Conservation (phyloP, 1,140 invertebrate species). For the Drosophila burlai region DNA sequence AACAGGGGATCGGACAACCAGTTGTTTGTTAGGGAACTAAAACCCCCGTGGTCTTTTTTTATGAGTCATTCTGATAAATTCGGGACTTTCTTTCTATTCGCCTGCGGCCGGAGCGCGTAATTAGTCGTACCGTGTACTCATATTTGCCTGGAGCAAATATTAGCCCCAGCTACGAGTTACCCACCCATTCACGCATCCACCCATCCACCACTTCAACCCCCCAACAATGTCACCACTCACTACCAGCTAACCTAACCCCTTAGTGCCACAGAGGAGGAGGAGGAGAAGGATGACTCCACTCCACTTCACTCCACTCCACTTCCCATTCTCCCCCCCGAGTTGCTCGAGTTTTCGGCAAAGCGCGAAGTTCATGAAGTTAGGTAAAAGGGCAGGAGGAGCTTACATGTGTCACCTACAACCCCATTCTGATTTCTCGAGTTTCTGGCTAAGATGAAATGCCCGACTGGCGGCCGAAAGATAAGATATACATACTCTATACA, state of each 20-base stretch:
- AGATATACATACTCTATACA: constrained; percentile 26
- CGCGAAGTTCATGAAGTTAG: constrained; percentile 6
- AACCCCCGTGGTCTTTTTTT: not conserved
- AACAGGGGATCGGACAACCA: not conserved
- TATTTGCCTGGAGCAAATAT: constrained; percentile 39
- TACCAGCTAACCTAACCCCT: constrained; percentile 14
- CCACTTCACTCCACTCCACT: not conserved
- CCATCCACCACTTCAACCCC: constrained; percentile 7
- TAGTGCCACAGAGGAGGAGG: not conserved
- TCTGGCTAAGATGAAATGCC: constrained; percentile 34
- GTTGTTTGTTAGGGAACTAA: not conserved
- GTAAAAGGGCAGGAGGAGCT: not conserved
- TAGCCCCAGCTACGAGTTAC: not conserved
- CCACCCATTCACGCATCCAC: not conserved
- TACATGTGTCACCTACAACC: constrained; percentile 42
- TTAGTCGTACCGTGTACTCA: constrained; percentile 28
- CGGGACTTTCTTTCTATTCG: not conserved
- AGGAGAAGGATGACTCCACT: not conserved
- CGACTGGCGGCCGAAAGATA: constrained; percentile 41
- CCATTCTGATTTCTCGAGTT: constrained; percentile 14
- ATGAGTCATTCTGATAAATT: constrained; percentile 26
- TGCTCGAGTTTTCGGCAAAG: constrained; percentile 26
- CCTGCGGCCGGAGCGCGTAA: constrained; percentile 5
- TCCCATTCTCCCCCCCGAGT: constrained; percentile 2
- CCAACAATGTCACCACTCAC: constrained; percentile 20